phyloP scores from a whole-genome alignment of 2,797 vertebrate genomes.

The Antrozous pallidus region DNA sequence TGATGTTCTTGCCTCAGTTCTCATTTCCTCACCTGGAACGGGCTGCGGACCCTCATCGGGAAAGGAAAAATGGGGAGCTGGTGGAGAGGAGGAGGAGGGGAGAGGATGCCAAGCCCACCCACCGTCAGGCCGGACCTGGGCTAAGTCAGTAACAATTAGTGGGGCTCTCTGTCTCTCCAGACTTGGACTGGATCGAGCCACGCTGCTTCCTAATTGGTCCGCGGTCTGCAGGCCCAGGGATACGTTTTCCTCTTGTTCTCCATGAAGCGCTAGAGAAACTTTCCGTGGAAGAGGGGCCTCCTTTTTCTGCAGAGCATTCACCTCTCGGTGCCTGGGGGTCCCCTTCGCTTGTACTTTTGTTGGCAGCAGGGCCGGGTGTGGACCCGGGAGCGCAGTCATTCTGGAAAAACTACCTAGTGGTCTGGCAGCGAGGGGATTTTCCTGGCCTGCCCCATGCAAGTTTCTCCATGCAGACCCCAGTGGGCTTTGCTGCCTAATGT shows the following conservation, averaged over 20 bases:
- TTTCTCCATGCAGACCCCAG: conserved; percentile 49
- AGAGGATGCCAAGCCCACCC: background rate
- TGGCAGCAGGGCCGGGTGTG: conserved; percentile 51
- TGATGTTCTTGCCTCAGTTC: background rate
- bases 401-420: conserved; percentile 71
- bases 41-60: background rate
- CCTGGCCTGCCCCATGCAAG: conserved; percentile 59
- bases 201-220: conserved; percentile 1
- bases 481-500: background rate
- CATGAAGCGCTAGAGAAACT: conserved; percentile 43
- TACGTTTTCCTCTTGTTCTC: conserved; percentile 50
- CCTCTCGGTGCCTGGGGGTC: conserved; percentile 37
- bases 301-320: conserved; percentile 37
- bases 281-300: conserved; percentile 44
- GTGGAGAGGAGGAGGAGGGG: background rate
- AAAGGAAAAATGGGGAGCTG: background rate
- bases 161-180: background rate
- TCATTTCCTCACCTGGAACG: background rate
- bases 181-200: background rate
- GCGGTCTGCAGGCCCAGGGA: background rate
- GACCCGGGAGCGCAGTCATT: background rate
- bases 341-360: conserved; percentile 62
- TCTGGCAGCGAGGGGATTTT: conserved; percentile 63
- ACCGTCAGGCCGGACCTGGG: background rate
- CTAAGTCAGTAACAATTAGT: background rate